Percentiles rank a stretch among this genome's conserved stretches.
These are phyloP conservation scores for Apomyelois bistriatella DNA, from an alignment of 2,888 invertebrate species.

Conservation along the genomic window DNA sequence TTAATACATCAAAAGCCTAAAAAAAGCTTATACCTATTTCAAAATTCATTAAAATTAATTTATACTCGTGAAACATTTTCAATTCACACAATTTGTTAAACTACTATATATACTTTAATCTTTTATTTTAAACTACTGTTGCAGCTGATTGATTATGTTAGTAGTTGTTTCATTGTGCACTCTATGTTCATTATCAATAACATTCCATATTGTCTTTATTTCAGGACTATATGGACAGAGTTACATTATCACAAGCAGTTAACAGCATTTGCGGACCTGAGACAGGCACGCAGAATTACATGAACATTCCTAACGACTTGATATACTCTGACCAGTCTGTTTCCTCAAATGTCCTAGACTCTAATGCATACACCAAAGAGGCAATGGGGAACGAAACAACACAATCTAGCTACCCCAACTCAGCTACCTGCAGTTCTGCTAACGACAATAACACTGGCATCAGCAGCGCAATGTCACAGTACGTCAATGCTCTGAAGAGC, in stretches of 20 bases:
- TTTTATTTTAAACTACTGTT: no score
- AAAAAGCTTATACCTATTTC: no score
- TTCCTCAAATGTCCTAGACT: slow-evolving; percentile 53
- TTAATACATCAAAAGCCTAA: no score
- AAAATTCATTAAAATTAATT: no score
- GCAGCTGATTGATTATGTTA: no score
- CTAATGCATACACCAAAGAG: slow-evolving; percentile 55
- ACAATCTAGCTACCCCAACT: slow-evolving; percentile 49
- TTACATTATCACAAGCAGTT: slow-evolving; percentile 68
- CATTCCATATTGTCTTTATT: slow-evolving; percentile 18
- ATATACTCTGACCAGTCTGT: slow-evolving; percentile 67
- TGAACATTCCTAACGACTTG: slow-evolving; percentile 64
- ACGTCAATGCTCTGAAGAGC: slow-evolving; percentile 70
- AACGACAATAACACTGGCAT: slow-evolving; percentile 48
- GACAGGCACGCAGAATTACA: slow-evolving; percentile 44
- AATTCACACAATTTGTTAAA: no score
- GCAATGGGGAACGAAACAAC: slow-evolving; percentile 51
- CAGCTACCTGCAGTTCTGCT: slow-evolving; percentile 40
- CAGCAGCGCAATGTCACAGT: slow-evolving; percentile 69
- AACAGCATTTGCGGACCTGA: slow-evolving; percentile 69
- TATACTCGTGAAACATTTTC: no score
- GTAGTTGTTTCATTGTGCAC: background rate
- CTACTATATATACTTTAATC: no score
- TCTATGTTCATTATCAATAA: background rate
- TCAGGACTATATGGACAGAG: slow-evolving; percentile 71